Evolutionary conservation across 2,888 invertebrate species (phyloP).

Genomic region (Therioaphis trifolii): DNA sequence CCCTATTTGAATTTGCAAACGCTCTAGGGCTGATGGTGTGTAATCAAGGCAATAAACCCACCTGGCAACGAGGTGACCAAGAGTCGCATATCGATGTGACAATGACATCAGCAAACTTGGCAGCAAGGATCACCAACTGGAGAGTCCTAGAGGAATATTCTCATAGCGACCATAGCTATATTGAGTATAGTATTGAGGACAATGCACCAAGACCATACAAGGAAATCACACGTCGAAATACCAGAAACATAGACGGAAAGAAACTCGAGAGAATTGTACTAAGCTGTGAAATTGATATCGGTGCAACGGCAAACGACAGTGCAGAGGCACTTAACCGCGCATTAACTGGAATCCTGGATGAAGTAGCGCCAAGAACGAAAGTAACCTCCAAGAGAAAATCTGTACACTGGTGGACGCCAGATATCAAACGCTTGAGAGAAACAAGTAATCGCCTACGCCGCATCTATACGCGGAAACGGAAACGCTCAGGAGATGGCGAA

Average conservation of each 20-base stretch:
- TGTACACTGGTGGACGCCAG: neutral
- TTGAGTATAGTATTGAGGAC: slow-evolving; percentile 47
- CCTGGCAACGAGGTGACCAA: neutral
- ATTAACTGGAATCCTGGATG: neutral
- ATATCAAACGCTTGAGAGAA: neutral
- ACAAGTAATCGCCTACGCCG: neutral
- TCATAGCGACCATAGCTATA: slow-evolving; percentile 4
- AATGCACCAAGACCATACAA: neutral
- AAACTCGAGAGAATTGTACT: neutral
- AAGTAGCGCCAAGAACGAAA: neutral
- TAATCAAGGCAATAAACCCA: neutral
- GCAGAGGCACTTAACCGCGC: neutral
- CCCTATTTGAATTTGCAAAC: neutral
- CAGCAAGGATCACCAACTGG: neutral
- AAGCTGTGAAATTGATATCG: neutral
- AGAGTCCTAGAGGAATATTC: neutral
- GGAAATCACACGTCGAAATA: neutral
- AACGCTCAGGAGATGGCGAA: neutral
- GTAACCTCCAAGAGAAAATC: neutral
- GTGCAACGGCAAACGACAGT: neutral
- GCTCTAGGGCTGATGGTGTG: neutral
- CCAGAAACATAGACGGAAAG: neutral
- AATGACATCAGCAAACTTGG: neutral
- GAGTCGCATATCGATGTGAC: slow-evolving; percentile 9
- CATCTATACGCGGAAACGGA: neutral